These are phyloP conservation scores for Drosophila neonasuta DNA, from an alignment of 2,888 invertebrate species.

Conservation along the genomic window DNA sequence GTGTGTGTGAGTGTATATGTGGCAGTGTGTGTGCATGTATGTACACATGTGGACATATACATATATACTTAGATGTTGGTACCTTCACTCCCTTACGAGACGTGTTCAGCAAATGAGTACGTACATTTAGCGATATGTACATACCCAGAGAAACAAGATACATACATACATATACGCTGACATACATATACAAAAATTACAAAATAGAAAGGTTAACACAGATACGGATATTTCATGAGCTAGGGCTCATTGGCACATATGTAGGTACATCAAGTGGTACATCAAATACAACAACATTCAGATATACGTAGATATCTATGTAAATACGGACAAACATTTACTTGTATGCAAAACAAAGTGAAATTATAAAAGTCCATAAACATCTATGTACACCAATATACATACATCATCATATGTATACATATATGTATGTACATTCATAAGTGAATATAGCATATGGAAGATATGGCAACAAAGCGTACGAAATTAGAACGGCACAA, in stretches of 20 bases:
- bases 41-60: conserved; percentile 4
- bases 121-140: background rate
- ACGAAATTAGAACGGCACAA: conserved; percentile 27
- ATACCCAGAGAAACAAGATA: background rate
- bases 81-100: background rate
- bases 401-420: background rate
- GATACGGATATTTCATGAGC: conserved; percentile 8
- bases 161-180: background rate
- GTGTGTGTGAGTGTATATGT: background rate
- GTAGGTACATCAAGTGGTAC: conserved; percentile 15
- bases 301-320: conserved; percentile 12
- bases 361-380: background rate
- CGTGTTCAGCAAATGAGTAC: too few species aligned
- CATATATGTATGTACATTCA: too few species aligned
- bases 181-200: conserved; percentile 10
- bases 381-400: conserved; percentile 3
- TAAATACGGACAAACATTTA: conserved; percentile 22
- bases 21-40: background rate
- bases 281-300: conserved; percentile 16
- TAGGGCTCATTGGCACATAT: background rate
- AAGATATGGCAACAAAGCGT: conserved; percentile 18
- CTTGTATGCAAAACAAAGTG: conserved; percentile 2
- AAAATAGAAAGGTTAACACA: conserved; percentile 3
- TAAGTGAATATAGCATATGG: background rate
- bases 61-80: background rate